Evolutionary conservation across 2,888 invertebrate genomes (phyloP).

Genomic region (Hirtodrosophila duncani): DNA sequence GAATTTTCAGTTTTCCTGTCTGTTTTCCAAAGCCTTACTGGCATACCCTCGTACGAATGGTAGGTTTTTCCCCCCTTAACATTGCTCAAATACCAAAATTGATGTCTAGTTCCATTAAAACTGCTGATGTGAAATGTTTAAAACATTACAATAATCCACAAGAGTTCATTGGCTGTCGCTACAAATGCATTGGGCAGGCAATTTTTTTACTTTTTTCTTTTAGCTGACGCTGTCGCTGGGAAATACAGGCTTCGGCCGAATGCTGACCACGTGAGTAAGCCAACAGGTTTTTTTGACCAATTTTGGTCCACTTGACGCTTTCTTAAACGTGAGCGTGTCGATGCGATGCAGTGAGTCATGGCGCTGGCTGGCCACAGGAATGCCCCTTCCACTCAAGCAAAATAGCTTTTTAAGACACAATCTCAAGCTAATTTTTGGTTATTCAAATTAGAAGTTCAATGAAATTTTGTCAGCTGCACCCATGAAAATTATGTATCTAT

Average conservation of each 20-base stretch:
- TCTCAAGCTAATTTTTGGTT: constrained; percentile 7
- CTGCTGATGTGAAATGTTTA: constrained; percentile 42
- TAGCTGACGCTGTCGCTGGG: no score
- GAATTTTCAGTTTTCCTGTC: no score
- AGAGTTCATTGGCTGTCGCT: constrained; percentile 60
- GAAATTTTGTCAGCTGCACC: constrained; percentile 38
- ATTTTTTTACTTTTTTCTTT: constrained; percentile 6
- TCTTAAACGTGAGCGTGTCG: constrained; percentile 23
- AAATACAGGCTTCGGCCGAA: constrained; percentile 24
- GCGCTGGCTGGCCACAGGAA: constrained; percentile 41
- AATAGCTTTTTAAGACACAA: no score
- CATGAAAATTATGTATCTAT: constrained; percentile 35
- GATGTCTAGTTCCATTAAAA: no score
- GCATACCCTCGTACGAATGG: no score
- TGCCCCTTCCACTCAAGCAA: constrained; percentile 47
- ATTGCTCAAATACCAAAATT: no score
- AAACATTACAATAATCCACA: constrained; percentile 8
- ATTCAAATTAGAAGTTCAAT: constrained; percentile 24
- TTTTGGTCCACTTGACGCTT: constrained; percentile 44
- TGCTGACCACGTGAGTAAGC: constrained; percentile 36
- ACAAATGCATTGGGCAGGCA: constrained; percentile 35
- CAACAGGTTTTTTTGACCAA: constrained; percentile 57
- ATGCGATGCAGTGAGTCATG: constrained; percentile 48
- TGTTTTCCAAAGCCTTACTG: no score
- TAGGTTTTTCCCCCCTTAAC: constrained; percentile 45